These are phyloP conservation scores for Parnassius glacialis DNA, from an alignment of 2,888 invertebrate genomes.

Conservation along the genomic window DNA sequence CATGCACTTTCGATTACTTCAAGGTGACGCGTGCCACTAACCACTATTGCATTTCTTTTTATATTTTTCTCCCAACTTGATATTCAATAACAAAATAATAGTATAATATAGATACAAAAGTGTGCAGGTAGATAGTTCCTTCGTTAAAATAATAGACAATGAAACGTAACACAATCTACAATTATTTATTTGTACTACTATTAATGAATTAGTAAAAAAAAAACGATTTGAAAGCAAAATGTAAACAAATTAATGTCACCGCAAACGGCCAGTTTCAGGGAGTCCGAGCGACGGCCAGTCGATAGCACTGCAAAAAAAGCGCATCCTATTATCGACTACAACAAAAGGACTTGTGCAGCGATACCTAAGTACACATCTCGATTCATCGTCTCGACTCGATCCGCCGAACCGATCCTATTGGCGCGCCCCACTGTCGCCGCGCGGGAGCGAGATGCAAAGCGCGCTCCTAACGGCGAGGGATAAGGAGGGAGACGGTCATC, in stretches of 20 bases:
- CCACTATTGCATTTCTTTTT: conserved; percentile 31
- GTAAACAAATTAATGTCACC: conserved; percentile 56
- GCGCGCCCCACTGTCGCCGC: conserved; percentile 79
- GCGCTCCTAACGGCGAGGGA: conserved; percentile 48
- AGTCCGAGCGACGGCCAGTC: conserved; percentile 59
- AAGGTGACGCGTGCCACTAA: conserved; percentile 48
- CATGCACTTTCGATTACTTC: conserved; percentile 64
- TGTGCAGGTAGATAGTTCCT: too few species aligned
- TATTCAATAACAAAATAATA: too few species aligned
- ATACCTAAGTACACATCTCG: conserved; percentile 81
- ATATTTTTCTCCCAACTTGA: conserved; percentile 9
- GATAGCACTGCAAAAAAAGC: conserved; percentile 70
- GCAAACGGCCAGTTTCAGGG: conserved; percentile 45
- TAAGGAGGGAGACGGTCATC: conserved; percentile 77
- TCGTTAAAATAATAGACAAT: too few species aligned
- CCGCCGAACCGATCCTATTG: conserved; percentile 78
- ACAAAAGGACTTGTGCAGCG: conserved; percentile 80
- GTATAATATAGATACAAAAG: too few species aligned
- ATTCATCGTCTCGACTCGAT: conserved; percentile 80
- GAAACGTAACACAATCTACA: too few species aligned
- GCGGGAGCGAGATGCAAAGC: conserved; percentile 60
- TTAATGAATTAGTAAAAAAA: not conserved
- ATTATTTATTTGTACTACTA: too few species aligned
- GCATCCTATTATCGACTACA: conserved; percentile 81
- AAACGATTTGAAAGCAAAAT: conserved; percentile 29